Base-by-base conservation (phyloP, 2,113 vertebrate genomes). In the Seriola aureovittata region DNA sequence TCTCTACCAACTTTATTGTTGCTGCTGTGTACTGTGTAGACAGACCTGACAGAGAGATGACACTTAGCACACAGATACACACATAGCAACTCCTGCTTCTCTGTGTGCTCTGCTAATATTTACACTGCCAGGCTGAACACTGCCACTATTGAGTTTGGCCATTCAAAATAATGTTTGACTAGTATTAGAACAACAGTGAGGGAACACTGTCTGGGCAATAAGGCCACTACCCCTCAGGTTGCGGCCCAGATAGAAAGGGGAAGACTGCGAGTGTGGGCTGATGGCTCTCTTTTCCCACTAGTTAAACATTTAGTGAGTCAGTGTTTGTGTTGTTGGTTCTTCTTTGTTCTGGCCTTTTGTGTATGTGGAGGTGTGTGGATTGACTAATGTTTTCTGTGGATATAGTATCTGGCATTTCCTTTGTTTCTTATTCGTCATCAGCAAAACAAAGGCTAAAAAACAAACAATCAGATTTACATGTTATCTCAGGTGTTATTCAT, bases 101-200 rank as follows among this genome's bases (percentile, higher is more conserved):
- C 0, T 97, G 97, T 98, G 96, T 97, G 96, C 96, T 97, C 90
- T 92, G 96, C 95, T 92, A 99, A 98, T 98, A 99, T 98, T 99
- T 96, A 97, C 97, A 95, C 89, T 94, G 91, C 93, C 94, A 90
- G 95, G 71, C 94, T 95, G 93, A 93, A 95, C 96, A 95, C 94
- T 93, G 96, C 94, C 93, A 95, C 96, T 96, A 95, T 95, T 95
- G 96, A 97, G 96, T 95, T 92, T 82, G 93, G 94, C 95, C 95
- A 93, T 95, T 96, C 96, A 96, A 95, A 88, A 91, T 87, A 89
- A 94, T 97, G 96, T 96, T 96, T 94, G 94, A 95, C 93, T 89
- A 96, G 95, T 92, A 90, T 95, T 96, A 96, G 96, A 95, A 96
- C 94, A 95, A 95, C 84, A 79, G 91, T 57, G 94, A 85, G 95